Conservation (phyloP, 2,888 invertebrate genomes). For the Leucophenga montana region DNA sequence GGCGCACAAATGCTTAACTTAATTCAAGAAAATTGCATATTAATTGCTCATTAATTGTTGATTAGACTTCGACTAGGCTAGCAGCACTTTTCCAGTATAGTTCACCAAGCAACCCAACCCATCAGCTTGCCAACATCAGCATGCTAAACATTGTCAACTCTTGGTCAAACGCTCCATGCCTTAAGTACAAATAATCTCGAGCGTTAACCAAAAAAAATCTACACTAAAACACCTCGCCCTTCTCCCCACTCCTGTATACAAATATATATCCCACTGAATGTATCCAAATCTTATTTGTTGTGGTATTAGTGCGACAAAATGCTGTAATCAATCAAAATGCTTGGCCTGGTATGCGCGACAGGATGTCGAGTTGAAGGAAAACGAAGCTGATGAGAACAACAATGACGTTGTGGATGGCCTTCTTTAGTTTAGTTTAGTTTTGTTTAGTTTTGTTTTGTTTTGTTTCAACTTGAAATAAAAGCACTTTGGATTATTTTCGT, state of each 20-base stretch:
- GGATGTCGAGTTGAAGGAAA: background rate
- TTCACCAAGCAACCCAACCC: no score
- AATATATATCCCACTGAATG: no score
- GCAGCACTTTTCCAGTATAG: no score
- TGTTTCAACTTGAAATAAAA: background rate
- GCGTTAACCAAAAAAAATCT: no score
- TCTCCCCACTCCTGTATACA: no score
- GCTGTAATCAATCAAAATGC: conserved; percentile 61
- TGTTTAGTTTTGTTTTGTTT: background rate
- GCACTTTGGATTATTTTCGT: background rate
- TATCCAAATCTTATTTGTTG: conserved; percentile 45
- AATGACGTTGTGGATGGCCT: background rate
- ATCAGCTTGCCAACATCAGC: background rate
- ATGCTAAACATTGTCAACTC: background rate
- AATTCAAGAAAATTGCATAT: conserved; percentile 57
- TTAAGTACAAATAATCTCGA: conserved; percentile 13
- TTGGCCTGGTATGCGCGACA: conserved; percentile 6
- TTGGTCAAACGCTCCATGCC: background rate
- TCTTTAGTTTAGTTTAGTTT: background rate
- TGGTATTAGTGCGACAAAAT: conserved; percentile 60
- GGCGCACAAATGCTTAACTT: conserved; percentile 13
- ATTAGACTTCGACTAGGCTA: conserved; percentile 51
- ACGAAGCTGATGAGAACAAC: background rate
- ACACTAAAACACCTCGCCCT: background rate
- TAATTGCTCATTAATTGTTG: conserved; percentile 64